phyloP scores from a whole-genome alignment of 2,113 vertebrate species.

The Spilogale gracilis region DNA sequence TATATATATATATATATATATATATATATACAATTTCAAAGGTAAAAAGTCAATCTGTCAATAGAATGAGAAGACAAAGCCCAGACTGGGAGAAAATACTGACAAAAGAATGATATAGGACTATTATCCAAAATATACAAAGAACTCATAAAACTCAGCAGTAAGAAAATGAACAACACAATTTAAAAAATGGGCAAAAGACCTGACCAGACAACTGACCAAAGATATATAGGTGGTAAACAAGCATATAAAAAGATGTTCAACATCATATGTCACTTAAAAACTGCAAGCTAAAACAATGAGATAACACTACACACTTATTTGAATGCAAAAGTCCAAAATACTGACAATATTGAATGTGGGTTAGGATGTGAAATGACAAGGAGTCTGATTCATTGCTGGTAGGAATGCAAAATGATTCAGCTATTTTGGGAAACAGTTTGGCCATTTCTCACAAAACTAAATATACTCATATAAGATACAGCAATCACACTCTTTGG shows the following conservation, averaged over 20 bases:
- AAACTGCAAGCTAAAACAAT: not conserved
- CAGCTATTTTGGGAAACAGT: not conserved
- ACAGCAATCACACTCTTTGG: not conserved
- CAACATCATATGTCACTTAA: not conserved
- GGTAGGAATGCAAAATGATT: not conserved
- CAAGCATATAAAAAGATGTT: not conserved
- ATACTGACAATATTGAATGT: not conserved
- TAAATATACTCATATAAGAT: not conserved
- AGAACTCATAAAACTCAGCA: not conserved
- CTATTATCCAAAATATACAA: not conserved
- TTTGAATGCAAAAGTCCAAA: not conserved
- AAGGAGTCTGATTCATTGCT: not conserved
- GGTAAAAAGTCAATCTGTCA: not conserved
- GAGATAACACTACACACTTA: not conserved
- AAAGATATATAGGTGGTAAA: not conserved
- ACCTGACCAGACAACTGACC: not conserved
- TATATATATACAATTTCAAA: not conserved
- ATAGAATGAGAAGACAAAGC: not conserved
- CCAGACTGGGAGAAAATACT: not conserved
- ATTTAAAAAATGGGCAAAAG: not conserved
- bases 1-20: accelerated
- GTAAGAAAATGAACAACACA: not conserved
- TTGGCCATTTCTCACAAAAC: not conserved
- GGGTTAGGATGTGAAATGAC: not conserved
- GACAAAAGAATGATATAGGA: not conserved